Base-by-base conservation (phyloP, 2,113 vertebrate species). In the Lophura nycthemera region DNA sequence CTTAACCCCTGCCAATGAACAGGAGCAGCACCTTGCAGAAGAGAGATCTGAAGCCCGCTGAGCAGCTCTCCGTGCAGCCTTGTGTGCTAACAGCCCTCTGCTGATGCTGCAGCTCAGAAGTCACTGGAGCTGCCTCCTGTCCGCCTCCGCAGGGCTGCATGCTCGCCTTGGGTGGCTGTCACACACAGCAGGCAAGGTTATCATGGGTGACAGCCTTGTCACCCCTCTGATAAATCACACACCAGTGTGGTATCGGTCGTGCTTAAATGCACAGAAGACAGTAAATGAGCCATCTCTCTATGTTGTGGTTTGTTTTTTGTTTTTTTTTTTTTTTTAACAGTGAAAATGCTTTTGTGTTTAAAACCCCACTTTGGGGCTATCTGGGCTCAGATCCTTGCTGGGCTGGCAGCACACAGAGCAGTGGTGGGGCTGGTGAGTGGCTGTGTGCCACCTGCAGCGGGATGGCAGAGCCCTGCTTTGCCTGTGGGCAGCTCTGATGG, bases 151-250 rank as follows among this genome's bases (percentile, higher is more conserved):
- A 25, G 54, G 54, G 77, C 1, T 1, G 69, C 64, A 2, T 6
- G 4, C 32, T 30, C 0, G 82, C 93, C 90, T 10, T 34, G 83
- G 92, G 92, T 86, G 83, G 15, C 96, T 88, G 93, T 86, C 93
- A 95, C 88, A n/a, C 65, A 7, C 52, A 36, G 38, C 3, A 0
- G 78, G 80, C 65, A 38, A 5, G 88, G 90, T 90, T 90, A 91
- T 93, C 56, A 71, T 0, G 61, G 88, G 96, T 93, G 93, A 93
- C 92, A 96, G 93, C 86, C 72, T 50, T 94, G 92, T 86, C 96
- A 78, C 65, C 79, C 76, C 29, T 56, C 86, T n/a, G 47, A 60
- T 16, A 83, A 90, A 90, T 95, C 92, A 88, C 14, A 0, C 75
- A 40, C 79, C 80, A 60, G 29, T 0, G 1, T 2, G 0, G 32